Evolutionary conservation across 1,140 invertebrate genomes (phyloP), one percentile per base, ranked within the genome.

Genomic region (Dryas iulia): DNA sequence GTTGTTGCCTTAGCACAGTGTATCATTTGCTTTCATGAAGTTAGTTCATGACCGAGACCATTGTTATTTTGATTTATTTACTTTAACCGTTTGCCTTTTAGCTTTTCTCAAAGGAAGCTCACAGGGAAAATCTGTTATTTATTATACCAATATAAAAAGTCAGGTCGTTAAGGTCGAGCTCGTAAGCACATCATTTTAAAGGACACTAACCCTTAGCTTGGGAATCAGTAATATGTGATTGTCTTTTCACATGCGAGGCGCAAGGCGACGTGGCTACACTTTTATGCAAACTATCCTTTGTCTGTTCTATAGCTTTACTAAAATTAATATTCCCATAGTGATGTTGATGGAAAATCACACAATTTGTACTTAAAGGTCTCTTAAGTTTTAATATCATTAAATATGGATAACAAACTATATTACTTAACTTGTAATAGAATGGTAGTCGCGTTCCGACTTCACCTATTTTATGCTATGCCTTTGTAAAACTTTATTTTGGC

Each of bases 401-500:
- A n/a, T n/a, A n/a, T n/a, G n/a, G n/a, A n/a, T n/a, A n/a, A n/a
- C n/a, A n/a, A n/a, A n/a, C n/a, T n/a, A n/a, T n/a, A n/a, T n/a
- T n/a, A n/a, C n/a, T n/a, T n/a, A n/a, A 52, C 18, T 58, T 8
- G 10, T 21, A 11, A 59, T 31, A 59, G 28, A 30, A 35, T 10
- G 14, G 58, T 33, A 7, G 14, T n/a, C 59, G 31, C 24, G 21
- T 60, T 31, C 11, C 33, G n/a, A n/a, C n/a, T n/a, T n/a, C n/a
- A n/a, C n/a, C n/a, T n/a, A n/a, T 1, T 58, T 23, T 30, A 33
- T 11, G 24, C 7, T 24, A 26, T 60, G 11, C 1, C 0, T 11
- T 61, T 61, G 59, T 61, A 47, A 61, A 61, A 47, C 59, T 61
- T 61, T 25, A 47, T 61, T 61, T 53, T 53, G 52, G 14, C 12